phyloP scores from a whole-genome alignment of 2,888 invertebrate genomes.

The Parascotia fuliginaria region DNA sequence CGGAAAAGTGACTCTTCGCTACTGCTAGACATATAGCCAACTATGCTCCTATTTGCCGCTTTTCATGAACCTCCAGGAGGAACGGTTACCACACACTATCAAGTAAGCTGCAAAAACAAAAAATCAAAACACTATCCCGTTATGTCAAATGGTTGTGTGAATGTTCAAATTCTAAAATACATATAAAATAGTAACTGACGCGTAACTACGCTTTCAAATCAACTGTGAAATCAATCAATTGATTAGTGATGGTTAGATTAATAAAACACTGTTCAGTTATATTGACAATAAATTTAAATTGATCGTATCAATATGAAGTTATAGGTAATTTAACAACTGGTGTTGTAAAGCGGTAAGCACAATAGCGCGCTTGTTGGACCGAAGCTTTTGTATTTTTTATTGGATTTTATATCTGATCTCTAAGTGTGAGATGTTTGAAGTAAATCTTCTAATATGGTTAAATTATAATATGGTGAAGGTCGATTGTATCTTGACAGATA shows the following conservation, averaged over 20 bases:
- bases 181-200: slow-evolving; percentile 38
- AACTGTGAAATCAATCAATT: slow-evolving; percentile 59
- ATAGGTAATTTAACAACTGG: slow-evolving; percentile 33
- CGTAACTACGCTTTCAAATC: slow-evolving; percentile 54
- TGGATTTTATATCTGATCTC: slow-evolving; percentile 32
- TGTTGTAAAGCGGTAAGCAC: slow-evolving; percentile 31
- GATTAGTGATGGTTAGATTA: slow-evolving; percentile 49
- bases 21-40: too few relatives aligned
- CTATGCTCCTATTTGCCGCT: too few relatives aligned
- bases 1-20: too few relatives aligned
- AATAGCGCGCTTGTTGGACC: slow-evolving; percentile 3
- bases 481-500: too few relatives aligned
- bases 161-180: slow-evolving; percentile 50
- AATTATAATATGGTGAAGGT: too few relatives aligned
- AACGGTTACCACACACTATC: too few relatives aligned
- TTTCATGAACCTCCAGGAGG: too few relatives aligned
- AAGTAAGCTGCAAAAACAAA: too few relatives aligned
- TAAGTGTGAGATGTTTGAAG: slow-evolving; percentile 1
- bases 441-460: background rate
- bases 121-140: slow-evolving; percentile 33
- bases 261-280: slow-evolving; percentile 47
- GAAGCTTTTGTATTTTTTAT: slow-evolving; percentile 28
- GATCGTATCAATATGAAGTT: slow-evolving; percentile 46
- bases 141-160: slow-evolving; percentile 31
- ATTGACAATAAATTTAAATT: slow-evolving; percentile 51